Conservation (phyloP, 2,797 vertebrate species). For the Acanthurus leucopareius region DNA sequence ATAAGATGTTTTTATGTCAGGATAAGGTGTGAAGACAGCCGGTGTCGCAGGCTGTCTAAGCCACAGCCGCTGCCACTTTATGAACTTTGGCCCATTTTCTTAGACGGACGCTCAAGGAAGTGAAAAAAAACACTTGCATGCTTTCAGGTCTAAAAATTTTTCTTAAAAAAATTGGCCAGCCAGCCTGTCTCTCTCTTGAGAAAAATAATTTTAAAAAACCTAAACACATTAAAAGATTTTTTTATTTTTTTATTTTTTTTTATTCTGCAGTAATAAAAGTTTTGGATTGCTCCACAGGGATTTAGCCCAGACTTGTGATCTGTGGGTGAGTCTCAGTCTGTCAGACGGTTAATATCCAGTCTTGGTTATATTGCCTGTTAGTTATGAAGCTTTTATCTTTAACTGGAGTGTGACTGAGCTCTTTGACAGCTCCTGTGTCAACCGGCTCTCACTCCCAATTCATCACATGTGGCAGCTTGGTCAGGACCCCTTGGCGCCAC, state of each 20-base stretch:
- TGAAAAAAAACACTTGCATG: slow-evolving; percentile 11
- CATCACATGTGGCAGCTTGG: too few species aligned
- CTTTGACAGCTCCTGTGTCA: slow-evolving; percentile 11
- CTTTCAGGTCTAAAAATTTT: slow-evolving; percentile 18
- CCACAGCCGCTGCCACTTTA: slow-evolving; percentile 35
- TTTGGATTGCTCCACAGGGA: not conserved
- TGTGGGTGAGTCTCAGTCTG: slow-evolving; percentile 7
- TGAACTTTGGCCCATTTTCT: slow-evolving; percentile 75
- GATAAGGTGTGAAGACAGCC: slow-evolving; percentile 27
- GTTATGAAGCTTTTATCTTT: slow-evolving; percentile 16
- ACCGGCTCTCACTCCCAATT: not conserved
- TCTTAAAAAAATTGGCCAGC: not conserved
- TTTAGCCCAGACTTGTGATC: slow-evolving; percentile 14
- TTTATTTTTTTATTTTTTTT: too few species aligned
- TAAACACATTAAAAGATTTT: too few species aligned
- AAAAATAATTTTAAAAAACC: not conserved
- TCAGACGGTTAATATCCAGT: slow-evolving; percentile 23
- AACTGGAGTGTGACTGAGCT: slow-evolving; percentile 9
- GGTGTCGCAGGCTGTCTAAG: not conserved
- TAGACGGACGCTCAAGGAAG: slow-evolving; percentile 19
- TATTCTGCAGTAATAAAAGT: not conserved
- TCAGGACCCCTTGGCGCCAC: too few species aligned
- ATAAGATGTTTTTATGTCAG: slow-evolving; percentile 11
- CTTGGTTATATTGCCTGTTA: slow-evolving; percentile 27
- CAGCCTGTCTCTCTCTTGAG: not conserved